A percentile compares a stretch with the other conserved stretches of the same genome.
phyloP scores from a whole-genome alignment of 2,113 vertebrate species.

The Crypturellus undulatus region DNA sequence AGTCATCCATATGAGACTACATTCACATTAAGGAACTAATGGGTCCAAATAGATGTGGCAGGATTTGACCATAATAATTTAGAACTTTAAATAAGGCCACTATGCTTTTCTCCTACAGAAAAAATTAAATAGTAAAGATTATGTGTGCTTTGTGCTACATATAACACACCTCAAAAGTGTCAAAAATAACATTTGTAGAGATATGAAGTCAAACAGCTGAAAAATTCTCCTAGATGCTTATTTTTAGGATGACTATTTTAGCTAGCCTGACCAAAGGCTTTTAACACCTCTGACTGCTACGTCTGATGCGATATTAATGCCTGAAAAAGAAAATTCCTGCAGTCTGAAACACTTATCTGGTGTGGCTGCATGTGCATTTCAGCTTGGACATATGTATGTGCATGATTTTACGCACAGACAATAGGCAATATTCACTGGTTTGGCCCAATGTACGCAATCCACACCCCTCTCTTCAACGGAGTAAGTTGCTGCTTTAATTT shows the following conservation, averaged over 20 bases:
- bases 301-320: background rate
- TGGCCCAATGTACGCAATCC: background rate
- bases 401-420: background rate
- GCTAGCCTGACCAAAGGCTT: background rate
- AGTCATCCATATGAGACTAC: background rate
- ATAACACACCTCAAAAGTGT: background rate
- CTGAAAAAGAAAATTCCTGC: constrained; percentile 1
- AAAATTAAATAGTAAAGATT: background rate
- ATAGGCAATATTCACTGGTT: background rate
- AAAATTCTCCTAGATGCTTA: background rate
- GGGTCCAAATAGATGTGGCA: background rate
- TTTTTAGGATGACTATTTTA: background rate
- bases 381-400: background rate
- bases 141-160: background rate
- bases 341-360: background rate
- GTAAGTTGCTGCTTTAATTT: background rate
- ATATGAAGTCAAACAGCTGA: background rate
- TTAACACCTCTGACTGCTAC: background rate
- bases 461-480: background rate
- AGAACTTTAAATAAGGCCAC: background rate
- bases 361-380: background rate
- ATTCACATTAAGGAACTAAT: background rate
- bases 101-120: background rate
- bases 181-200: background rate
- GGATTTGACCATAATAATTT: background rate